Base-by-base conservation (phyloP, 2,888 invertebrate genomes). In the Agrilus cyanescens region DNA sequence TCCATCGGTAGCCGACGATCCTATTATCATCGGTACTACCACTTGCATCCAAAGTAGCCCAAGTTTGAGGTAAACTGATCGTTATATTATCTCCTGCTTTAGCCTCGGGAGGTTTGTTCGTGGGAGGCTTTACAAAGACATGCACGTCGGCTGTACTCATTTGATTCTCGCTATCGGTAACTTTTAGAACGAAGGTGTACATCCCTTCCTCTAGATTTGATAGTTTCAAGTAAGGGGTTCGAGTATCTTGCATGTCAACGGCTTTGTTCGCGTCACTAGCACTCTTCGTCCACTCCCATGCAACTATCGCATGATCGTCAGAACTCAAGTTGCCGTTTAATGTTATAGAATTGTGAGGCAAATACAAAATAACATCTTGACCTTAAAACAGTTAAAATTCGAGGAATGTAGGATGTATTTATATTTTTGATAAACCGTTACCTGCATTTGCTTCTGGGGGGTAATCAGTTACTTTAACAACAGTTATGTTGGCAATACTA, bases 241-340 rank as follows among this genome's bases (percentile, higher is more conserved):
- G 77, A 0, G 93, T 93, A 53, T 93, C 88, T 73, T 94, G 90
- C 90, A 94, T 94, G 60, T 94, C 94, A 8, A 90, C 93, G 1
- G 91, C 90, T 60, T 90, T 87, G 51, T 86, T 83, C 50, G 87
- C 84, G 59, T 88, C 88, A 37, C 84, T 83, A 0, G 84, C 78
- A 38, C 86, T 84, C 62, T 93, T 93, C 0, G 89, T 91, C 95
- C 95, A 95, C 64, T 94, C 93, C 87, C 94, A 96, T 16, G 83
- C 86, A 0, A 80, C 81, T 54, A 95, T 94, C 53, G 88, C 89
- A 57, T 90, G 86, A 66, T 95, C 95, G 59, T 96, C 95, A 0
- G 87, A 85, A 48, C 93, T 94, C 45, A 84, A 71, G 55, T 86
- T 94, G 4, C 94, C 95, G 63, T 89, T 90, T 16, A 96, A 69